Conservation (phyloP, 1,140 invertebrate species). For the Calliopsis andreniformis region DNA sequence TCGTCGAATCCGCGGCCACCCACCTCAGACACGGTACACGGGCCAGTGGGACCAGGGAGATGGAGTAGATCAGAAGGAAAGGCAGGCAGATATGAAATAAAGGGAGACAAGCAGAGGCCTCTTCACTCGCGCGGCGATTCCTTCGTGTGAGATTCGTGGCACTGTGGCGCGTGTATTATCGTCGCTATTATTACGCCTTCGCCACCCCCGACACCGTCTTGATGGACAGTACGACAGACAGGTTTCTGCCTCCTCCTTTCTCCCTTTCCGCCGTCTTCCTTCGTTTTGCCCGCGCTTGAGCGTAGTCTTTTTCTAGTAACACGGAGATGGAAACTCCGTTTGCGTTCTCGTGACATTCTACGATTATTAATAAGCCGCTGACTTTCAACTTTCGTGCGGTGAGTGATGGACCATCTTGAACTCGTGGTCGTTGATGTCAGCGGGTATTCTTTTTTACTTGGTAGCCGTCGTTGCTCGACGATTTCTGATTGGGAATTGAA, state of each 20-base stretch:
- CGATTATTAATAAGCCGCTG: constrained; percentile 36
- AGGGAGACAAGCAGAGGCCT: constrained; percentile 14
- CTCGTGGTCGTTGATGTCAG: not conserved
- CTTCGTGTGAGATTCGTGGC: constrained; percentile 37
- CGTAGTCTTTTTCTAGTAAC: constrained; percentile 16
- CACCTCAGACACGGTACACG: constrained; percentile 60
- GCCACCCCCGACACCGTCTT: constrained; percentile 61
- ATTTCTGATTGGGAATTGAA: too few relatives aligned
- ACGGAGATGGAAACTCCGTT: constrained; percentile 35
- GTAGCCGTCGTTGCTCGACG: too few relatives aligned
- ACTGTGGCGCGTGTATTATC: constrained; percentile 59
- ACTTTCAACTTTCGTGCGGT: not conserved
- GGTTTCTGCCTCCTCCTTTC: constrained; percentile 25
- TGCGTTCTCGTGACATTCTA: constrained; percentile 16
- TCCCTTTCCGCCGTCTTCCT: not conserved
- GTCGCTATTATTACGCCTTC: constrained; percentile 69
- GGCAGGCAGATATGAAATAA: constrained; percentile 23
- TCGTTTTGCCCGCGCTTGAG: not conserved
- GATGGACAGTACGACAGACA: constrained; percentile 51
- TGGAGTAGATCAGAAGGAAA: constrained; percentile 41
- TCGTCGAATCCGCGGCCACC: constrained; percentile 68
- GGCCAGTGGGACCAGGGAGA: constrained; percentile 22
- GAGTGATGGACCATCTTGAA: not conserved
- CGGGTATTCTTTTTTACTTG: too few relatives aligned
- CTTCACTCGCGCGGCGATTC: constrained; percentile 12